Evolutionary conservation across 2,888 invertebrate species (phyloP), one percentile per base, ranked within the genome.

Genomic region (Mythimna vitellina): DNA sequence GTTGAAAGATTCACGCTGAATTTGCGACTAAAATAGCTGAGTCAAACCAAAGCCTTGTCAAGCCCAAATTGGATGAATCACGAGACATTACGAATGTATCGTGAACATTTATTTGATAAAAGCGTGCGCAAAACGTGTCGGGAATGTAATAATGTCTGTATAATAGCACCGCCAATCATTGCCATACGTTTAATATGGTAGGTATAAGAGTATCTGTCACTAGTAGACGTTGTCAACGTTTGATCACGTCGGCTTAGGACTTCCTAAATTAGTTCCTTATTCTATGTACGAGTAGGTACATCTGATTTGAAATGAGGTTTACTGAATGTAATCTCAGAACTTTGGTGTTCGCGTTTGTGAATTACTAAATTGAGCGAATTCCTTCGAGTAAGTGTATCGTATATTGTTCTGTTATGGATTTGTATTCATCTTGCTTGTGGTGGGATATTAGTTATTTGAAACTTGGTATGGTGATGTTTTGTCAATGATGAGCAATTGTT

Each of bases 101-200:
- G 89, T 89, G 90, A 85, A 89, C 92, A 91, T 93, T 92, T 93
- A 93, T 95, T 92, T 93, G 94, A 92, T 94, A 93, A 92, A 93
- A 93, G 90, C 92, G 86, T 88, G 88, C 89, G 87, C 83, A 82
- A 88, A 89, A 93, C 93, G 93, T 93, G 94, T 93, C 92, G 88
- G 90, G 94, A 94, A 94, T 95, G 93, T 94, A 93, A 95, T 95
- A 94, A 93, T 92, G 90, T 89, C 75, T 78, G 73, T 78, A 88
- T 89, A 89, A 91, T 88, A 83, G 79, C 87, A 77, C 83, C 91
- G 93, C 92, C 94, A 94, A 93, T 93, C 92, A 93, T 85, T 86
- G 88, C 80, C 81, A 84, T 89, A 87, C 86, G 87, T 92, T 93
- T 93, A 93, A 84, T 86, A 84, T 78, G 65, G 64, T 68, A 69